Conservation (phyloP, 2,113 vertebrate species). For the Podiceps cristatus region DNA sequence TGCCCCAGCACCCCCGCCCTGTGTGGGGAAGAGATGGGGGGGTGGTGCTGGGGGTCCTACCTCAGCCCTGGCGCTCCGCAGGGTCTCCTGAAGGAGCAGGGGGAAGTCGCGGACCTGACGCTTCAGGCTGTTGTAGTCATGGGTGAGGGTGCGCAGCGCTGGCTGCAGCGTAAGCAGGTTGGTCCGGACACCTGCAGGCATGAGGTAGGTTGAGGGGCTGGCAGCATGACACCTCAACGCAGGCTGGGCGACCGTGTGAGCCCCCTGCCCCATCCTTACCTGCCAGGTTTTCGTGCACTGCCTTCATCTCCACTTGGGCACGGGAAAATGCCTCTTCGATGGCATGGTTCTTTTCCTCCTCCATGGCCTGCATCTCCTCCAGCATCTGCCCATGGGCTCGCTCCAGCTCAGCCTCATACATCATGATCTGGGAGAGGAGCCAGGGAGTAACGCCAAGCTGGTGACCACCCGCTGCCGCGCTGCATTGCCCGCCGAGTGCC, state of each 20-base stretch:
- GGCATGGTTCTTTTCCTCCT: conserved; percentile 93
- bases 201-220: not conserved
- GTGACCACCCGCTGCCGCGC: rapidly evolving
- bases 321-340: conserved; percentile 92
- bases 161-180: conserved; percentile 94
- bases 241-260: rapidly evolving
- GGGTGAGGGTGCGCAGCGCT: conserved; percentile 90
- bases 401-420: conserved; percentile 91
- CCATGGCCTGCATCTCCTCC: conserved; percentile 91
- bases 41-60: conserved; percentile 50
- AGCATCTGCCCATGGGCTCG: conserved; percentile 89
- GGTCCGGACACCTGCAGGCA: conserved; percentile 85
- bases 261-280: conserved; percentile 65
- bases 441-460: rapidly evolving
- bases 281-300: conserved; percentile 95
- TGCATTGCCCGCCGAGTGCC: rapidly evolving
- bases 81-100: conserved; percentile 88
- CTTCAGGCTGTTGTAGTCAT: conserved; percentile 93
- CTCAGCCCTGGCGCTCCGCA: conserved; percentile 86
- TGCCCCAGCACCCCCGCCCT: rapidly evolving
- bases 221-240: rapidly evolving
- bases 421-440: conserved; percentile 78
- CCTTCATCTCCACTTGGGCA: conserved; percentile 96
- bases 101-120: conserved; percentile 94
- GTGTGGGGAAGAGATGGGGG: rapidly evolving